Percentiles rank a stretch among this genome's conserved stretches.
phyloP scores from a whole-genome alignment of 35 echinoderm and acorn worm genomes.

The Heliocidaris tuberculata region DNA sequence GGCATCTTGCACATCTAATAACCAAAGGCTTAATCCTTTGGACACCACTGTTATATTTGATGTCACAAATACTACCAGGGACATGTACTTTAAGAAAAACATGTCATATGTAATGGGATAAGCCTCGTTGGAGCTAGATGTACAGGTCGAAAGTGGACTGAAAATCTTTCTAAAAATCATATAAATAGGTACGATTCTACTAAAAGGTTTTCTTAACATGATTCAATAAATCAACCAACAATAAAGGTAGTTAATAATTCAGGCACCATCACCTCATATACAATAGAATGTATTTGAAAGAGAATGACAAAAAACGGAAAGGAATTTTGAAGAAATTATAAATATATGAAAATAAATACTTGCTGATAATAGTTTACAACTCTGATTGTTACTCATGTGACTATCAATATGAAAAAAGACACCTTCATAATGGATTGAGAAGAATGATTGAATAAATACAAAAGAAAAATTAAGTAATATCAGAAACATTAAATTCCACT shows the following conservation, averaged over 20 bases:
- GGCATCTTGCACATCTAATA: too few species aligned
- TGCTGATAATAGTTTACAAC: not conserved
- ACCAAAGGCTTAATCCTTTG: too few species aligned
- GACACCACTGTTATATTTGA: too few species aligned
- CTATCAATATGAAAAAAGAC: not conserved
- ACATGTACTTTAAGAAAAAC: too few species aligned
- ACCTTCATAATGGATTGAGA: not conserved
- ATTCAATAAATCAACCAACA: not conserved
- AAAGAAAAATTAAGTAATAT: not conserved
- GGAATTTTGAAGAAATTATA: not conserved
- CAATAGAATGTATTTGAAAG: not conserved
- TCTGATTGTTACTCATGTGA: not conserved
- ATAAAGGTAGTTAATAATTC: not conserved
- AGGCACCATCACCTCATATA: not conserved
- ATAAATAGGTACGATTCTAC: not conserved
- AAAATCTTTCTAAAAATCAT: not conserved
- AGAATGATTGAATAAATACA: not conserved
- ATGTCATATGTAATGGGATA: too few species aligned
- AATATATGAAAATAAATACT: constrained; percentile 5
- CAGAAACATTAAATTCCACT: not conserved
- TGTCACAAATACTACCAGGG: too few species aligned
- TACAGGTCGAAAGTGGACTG: too few species aligned
- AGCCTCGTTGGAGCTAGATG: too few species aligned
- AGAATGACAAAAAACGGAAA: not conserved
- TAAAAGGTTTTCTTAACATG: not conserved